Evolutionary conservation across 2,888 invertebrate species (phyloP), one percentile per base, ranked within the genome.

Genomic region (Cataglyphis rosenhaueri): DNA sequence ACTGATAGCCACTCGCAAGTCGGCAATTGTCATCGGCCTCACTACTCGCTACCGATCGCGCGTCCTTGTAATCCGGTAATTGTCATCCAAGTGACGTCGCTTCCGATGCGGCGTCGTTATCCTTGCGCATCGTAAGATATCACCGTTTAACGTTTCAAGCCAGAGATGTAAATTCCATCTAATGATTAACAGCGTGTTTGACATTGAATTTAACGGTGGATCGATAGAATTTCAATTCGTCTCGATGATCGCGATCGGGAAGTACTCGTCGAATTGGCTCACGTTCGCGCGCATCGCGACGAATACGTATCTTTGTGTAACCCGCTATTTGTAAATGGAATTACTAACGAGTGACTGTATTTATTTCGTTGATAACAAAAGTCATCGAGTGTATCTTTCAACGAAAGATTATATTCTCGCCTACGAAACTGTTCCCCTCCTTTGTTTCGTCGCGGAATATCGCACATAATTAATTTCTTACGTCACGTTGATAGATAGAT

Each of bases 121-220:
- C 59, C 78, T 78, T 71, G 78, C 32, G 41, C 38, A 21, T 1
- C 76, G 59, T 35, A 59, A n/a, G 71, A 70, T 78, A 59, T 76
- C 64, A 52, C 18, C 65, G 38, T 57, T 79, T 59, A 35, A 59
- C 35, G n/a, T 21, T 21, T 21, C 68, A 12, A 38, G 21, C 18
- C 18, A 8, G 15, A 38, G n/a, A 41, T 57, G 8, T 9, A 12
- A 66, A 10, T 66, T 29, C 21, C 41, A 21, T 5, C 66, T 62
- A 18, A 15, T 32, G 32, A 57, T 62, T 32, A 48, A 44, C 74
- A 44, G 15, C n/a, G 25, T 38, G 25, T 65, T 15, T 44, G 62
- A 61, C 74, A 74, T 74, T 74, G 74, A 25, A 12, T 12, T 35
- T 29, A 55, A 29, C 55, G 25, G 15, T 5, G 65, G 6, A 29